Conservation (phyloP, 2,888 invertebrate species). For the Stratiomys singularior region DNA sequence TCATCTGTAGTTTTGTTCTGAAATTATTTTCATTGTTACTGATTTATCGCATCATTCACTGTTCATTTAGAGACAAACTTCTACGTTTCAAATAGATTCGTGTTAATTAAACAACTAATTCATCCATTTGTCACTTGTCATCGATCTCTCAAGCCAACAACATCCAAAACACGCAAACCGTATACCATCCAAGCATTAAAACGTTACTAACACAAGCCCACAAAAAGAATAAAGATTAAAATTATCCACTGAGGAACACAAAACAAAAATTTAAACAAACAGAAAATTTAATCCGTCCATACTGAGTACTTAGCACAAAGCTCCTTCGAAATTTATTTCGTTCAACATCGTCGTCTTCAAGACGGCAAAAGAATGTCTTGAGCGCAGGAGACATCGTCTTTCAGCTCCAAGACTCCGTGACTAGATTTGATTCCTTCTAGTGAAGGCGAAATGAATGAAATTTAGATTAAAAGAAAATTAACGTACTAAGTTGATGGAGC, state of each 20-base stretch:
- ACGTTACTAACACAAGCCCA: neutral
- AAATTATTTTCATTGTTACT: too few relatives aligned
- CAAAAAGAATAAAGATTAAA: neutral
- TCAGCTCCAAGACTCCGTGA: constrained; percentile 23
- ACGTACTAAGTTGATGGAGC: constrained; percentile 19
- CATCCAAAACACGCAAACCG: neutral
- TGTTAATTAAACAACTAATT: constrained; percentile 19
- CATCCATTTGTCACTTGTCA: constrained; percentile 35
- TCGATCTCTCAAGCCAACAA: neutral
- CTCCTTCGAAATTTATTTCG: constrained; percentile 8
- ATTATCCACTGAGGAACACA: neutral
- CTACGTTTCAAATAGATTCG: neutral
- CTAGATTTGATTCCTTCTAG: constrained; percentile 42
- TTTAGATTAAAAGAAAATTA: constrained; percentile 39
- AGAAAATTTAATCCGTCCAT: neutral
- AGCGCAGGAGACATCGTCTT: neutral
- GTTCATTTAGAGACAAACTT: too few relatives aligned
- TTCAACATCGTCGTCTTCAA: neutral
- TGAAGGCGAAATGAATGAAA: constrained; percentile 42
- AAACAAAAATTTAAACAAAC: neutral
- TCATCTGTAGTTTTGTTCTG: too few relatives aligned
- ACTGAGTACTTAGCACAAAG: neutral
- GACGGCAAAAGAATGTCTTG: too few relatives aligned
- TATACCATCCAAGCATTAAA: neutral
- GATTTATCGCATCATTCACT: too few relatives aligned